Base-by-base conservation (phyloP, 1,140 invertebrate genomes). In the Hirudo medicinalis region DNA sequence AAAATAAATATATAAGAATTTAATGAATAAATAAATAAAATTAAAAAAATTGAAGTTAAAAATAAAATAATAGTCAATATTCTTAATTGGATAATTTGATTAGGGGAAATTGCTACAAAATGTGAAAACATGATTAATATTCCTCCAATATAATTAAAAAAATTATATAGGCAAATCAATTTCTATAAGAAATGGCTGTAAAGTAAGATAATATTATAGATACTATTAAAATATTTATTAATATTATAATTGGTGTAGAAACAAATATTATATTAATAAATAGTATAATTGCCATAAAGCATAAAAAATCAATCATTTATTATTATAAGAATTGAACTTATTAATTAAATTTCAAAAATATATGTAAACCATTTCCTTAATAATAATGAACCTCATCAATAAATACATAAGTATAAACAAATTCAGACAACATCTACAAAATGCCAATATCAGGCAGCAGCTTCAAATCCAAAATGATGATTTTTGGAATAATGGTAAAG, bases 351-450 rank as follows among this genome's bases (percentile, higher is more conserved):
- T 69, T 69, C 68, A 69, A 69, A 69, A 43, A 27, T 53, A 9
- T 69, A 22, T 49, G 68, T 69, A 36, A 22, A 8, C 68, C 68
- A n/a, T 43, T 43, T 36, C 40, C 68, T 53, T 43, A 43, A n/a
- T 49, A 40, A 69, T 69, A 67, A 71, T 27, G 70, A 71, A 5
- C 54, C 70, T 71, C 70, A 71, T 71, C 70, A 60, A 54, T 71
- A 71, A 17, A 71, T 60, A 32, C 29, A 71, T 20, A 54, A n/a
- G 32, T 71, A 71, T 60, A 71, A 53, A 60, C 40, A 71, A n/a
- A 71, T 29, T 60, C 32, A 36, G 32, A 36, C 32, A 6, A 36
- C 32, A 36, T 36, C 32, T 2, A 36, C 32, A 6, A 36, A 36
- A 36, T 36, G 32, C 32, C 32, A 36, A 36, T 36, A 36, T 6